A percentile compares a stretch with the other conserved stretches of the same genome.
Conservation (phyloP, 2,797 vertebrate species). For the Octomys mimax region DNA sequence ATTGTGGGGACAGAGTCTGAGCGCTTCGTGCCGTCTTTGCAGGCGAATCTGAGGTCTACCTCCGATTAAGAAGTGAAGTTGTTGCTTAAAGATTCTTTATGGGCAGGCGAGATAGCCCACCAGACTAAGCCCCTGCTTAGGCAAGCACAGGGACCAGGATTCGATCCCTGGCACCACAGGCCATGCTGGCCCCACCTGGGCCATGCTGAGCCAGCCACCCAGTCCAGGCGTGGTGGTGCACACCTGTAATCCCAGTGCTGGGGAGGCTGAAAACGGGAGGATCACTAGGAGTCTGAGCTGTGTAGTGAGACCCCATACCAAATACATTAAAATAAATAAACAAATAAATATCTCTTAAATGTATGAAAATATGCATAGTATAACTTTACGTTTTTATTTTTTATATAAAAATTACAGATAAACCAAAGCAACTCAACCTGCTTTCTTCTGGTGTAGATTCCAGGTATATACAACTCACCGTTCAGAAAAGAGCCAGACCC, state of each 20-base stretch:
- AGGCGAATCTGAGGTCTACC: not conserved
- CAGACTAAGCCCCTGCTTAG: too few relatives aligned
- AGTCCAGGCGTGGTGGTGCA: too few relatives aligned
- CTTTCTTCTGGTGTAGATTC: conserved; percentile 88
- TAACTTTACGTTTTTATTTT: not conserved
- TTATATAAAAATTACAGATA: not conserved
- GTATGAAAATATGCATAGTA: not conserved
- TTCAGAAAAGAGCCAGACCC: conserved; percentile 92
- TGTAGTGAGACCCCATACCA: too few relatives aligned
- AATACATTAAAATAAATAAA: too few relatives aligned
- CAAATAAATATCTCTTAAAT: not conserved
- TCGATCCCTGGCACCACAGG: too few relatives aligned
- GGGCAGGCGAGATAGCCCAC: too few relatives aligned
- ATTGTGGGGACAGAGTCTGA: not conserved
- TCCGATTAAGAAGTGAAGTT: not conserved
- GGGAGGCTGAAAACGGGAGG: too few relatives aligned
- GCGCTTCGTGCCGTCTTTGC: not conserved
- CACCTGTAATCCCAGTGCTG: too few relatives aligned
- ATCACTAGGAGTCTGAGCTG: too few relatives aligned
- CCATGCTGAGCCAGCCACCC: too few relatives aligned
- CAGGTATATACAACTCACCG: conserved; percentile 96
- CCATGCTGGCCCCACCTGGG: too few relatives aligned
- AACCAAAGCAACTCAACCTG: not conserved
- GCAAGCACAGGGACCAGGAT: too few relatives aligned
- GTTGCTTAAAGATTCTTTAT: not conserved